Evolutionary conservation across 2,113 vertebrate species (phyloP).

Genomic region (Otocyon megalotis): DNA sequence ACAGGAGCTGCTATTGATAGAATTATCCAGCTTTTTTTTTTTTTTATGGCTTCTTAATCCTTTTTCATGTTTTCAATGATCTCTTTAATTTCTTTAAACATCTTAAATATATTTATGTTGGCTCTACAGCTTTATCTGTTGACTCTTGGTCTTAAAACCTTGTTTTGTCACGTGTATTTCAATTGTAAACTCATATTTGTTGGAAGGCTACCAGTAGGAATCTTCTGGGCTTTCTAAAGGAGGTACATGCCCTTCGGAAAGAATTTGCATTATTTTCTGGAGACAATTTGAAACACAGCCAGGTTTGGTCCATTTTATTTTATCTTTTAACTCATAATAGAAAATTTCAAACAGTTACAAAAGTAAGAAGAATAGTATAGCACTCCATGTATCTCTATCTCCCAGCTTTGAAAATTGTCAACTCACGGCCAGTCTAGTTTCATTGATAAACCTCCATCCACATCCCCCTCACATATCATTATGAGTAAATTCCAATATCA

Average conservation of each 20-base stretch:
- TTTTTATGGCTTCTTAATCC: neutral
- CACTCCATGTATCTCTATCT: neutral
- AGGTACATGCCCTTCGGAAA: neutral
- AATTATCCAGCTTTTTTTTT: neutral
- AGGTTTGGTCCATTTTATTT: neutral
- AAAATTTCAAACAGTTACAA: neutral
- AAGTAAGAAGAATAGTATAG: neutral
- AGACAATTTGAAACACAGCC: neutral
- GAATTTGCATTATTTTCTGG: neutral
- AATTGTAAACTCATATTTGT: neutral
- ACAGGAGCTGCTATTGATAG: neutral
- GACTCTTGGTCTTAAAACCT: constrained; percentile 33
- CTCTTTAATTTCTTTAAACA: constrained; percentile 29
- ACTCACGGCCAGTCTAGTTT: neutral
- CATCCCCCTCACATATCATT: neutral
- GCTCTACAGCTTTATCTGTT: neutral
- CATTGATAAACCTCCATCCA: neutral
- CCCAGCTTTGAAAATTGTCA: neutral
- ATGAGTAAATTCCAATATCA: constrained; percentile 3
- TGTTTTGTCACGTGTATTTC: neutral
- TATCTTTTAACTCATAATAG: neutral
- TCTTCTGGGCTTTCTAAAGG: neutral
- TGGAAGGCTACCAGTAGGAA: neutral
- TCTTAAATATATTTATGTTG: constrained; percentile 30
- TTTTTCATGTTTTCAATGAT: neutral